Percentiles rank a stretch among this genome's conserved stretches.
These are phyloP conservation scores for Microtus richardsoni DNA, from an alignment of 2,113 vertebrate genomes.

Conservation along the genomic window DNA sequence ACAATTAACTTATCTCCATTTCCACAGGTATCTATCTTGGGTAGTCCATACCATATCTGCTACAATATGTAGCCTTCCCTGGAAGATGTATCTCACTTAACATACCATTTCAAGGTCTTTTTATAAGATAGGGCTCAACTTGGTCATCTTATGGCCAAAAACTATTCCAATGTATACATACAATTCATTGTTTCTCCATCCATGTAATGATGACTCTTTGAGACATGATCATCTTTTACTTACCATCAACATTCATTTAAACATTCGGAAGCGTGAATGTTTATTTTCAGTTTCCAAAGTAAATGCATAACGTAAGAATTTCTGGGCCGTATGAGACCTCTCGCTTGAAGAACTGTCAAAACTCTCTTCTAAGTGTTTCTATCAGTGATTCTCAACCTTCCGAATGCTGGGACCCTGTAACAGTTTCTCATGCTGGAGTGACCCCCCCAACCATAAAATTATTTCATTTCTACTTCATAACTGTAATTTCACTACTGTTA, in stretches of 20 bases:
- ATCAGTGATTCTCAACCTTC: not conserved
- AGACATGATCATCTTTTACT: not conserved
- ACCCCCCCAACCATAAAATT: not conserved
- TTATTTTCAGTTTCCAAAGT: not conserved
- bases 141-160: not conserved
- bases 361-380: not conserved
- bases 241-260: constrained; percentile 1
- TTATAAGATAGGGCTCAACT: not conserved
- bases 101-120: not conserved
- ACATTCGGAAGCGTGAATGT: not conserved
- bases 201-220: not conserved
- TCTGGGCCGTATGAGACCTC: not conserved
- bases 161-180: not conserved
- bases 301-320: not conserved
- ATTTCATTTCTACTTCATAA: not conserved
- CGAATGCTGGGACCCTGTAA: not conserved
- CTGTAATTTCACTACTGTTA: not conserved
- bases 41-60: not conserved
- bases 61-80: not conserved
- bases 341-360: not conserved
- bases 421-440: not conserved
- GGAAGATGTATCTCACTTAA: not conserved
- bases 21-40: not conserved
- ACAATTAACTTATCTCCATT: not conserved
- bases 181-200: not conserved